Evolutionary conservation across 2,797 vertebrate species (phyloP), one percentile per base, ranked within the genome.

Genomic region (Mormyrus hasselquistii): DNA sequence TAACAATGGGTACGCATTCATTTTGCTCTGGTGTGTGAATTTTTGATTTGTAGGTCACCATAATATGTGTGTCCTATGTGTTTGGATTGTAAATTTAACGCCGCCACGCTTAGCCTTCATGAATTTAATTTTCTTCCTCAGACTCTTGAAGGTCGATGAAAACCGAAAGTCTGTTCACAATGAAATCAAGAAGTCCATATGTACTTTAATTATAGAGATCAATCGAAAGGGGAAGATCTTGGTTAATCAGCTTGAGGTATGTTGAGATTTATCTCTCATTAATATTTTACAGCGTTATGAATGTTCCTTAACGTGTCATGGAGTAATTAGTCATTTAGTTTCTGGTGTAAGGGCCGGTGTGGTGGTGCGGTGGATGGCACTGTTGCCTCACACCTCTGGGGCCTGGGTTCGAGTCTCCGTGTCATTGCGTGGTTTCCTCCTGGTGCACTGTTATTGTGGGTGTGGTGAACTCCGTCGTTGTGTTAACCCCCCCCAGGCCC

Each of bases 161-260:
- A 99, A 99, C 93, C 97, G 98, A 69, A 99, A 98, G 89, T 94
- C 96, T 22, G 98, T 99, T 87, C 97, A 98, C 73, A 98, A 99
- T 91, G 98, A 99, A 93, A 99, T 99, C 90, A 99, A 99, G 95
- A 98, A 99, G 93, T 98, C 98, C 87, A 98, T 99, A 92, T 99
- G 98, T 93, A 98, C 97, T 59, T 91, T 99, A 91, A 99, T 99
- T 91, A 97, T 99, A 95, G 98, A 99, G 95, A 99, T 99, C 93
- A 99, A 99, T 93, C 97, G 97, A 93, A 99, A 99, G 91, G 99
- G 99, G 53, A 99, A 99, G 95, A 97, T 98, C 91, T 93, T 99
- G 49, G 94, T 99, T 5, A 98, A 98, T 94, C 98, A 99, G 50
- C 96, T 99, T 14, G 98, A 99, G 97, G 99, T 99, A 93, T 87